These are phyloP conservation scores for Ruditapes philippinarum DNA, from an alignment of 1,140 invertebrate species.

Conservation along the genomic window DNA sequence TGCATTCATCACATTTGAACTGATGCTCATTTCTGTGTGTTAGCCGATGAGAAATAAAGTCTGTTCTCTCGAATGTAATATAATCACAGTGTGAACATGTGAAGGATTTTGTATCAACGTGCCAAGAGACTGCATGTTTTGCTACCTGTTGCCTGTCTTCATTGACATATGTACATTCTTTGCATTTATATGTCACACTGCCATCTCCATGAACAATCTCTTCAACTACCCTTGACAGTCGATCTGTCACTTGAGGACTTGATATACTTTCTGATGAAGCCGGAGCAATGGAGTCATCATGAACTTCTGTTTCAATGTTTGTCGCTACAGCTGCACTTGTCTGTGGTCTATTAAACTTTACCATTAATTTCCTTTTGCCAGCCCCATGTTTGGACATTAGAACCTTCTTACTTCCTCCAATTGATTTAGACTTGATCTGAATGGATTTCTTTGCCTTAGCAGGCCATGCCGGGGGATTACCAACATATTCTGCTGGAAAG, in stretches of 20 bases:
- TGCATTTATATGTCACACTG: constrained; percentile 75
- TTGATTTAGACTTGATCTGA: neutral
- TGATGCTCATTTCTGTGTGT: constrained; percentile 96
- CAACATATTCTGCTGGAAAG: constrained; percentile 27
- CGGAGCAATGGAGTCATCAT: neutral
- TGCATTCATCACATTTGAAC: constrained; percentile 94
- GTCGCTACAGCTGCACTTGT: neutral
- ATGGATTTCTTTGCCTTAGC: neutral
- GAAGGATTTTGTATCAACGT: constrained; percentile 90
- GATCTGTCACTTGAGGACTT: neutral
- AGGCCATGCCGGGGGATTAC: neutral
- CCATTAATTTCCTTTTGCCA: constrained; percentile 45
- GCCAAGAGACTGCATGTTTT: constrained; percentile 80
- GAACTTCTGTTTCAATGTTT: neutral
- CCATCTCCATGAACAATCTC: constrained; percentile 59
- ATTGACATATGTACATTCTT: constrained; percentile 79
- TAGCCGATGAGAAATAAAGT: constrained; percentile 90
- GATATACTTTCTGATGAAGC: too few species aligned
- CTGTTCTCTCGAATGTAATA: constrained; percentile 93
- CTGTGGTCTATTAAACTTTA: constrained; percentile 43
- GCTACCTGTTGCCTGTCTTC: constrained; percentile 75
- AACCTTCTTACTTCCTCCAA: neutral
- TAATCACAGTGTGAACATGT: constrained; percentile 96
- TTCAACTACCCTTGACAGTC: constrained; percentile 34
- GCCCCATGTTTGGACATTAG: neutral